A percentile compares a stretch with the other conserved stretches of the same genome.
Conservation (phyloP, 2,797 vertebrate species). For the Chaetodon trifasciatus region DNA sequence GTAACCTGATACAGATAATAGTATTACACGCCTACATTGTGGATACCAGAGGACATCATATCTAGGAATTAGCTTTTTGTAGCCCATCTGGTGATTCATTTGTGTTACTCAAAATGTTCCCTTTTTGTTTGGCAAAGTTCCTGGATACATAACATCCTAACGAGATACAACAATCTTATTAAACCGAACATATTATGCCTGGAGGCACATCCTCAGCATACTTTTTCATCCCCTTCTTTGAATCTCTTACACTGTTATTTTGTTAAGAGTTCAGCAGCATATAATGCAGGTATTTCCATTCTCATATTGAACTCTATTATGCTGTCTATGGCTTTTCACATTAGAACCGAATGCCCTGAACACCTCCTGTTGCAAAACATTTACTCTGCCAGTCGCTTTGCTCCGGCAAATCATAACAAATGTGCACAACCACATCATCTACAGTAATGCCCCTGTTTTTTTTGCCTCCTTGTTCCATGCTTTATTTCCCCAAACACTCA, state of each 20-base stretch:
- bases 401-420: constrained; percentile 70
- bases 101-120: constrained; percentile 16
- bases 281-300: constrained; percentile 37
- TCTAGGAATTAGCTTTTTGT: constrained; percentile 6
- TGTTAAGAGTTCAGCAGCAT: constrained; percentile 25
- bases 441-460: constrained; percentile 33
- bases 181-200: constrained; percentile 55
- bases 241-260: constrained; percentile 11
- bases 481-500: constrained; percentile 79
- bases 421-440: constrained; percentile 44
- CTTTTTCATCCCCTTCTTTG: constrained; percentile 35
- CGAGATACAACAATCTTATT: constrained; percentile 61
- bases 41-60: constrained; percentile 9
- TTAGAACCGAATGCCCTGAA: constrained; percentile 43
- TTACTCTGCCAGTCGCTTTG: constrained; percentile 34
- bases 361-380: constrained; percentile 50
- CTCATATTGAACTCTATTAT: constrained; percentile 44
- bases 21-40: background rate
- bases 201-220: constrained; percentile 24
- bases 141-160: constrained; percentile 38
- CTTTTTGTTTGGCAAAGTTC: constrained; percentile 44
- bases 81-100: constrained; percentile 35
- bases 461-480: constrained; percentile 49
- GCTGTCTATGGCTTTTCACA: constrained; percentile 29
- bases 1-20: background rate